Evolutionary conservation across 2,888 invertebrate species (phyloP).

Genomic region (Drosophila peninsularis): DNA sequence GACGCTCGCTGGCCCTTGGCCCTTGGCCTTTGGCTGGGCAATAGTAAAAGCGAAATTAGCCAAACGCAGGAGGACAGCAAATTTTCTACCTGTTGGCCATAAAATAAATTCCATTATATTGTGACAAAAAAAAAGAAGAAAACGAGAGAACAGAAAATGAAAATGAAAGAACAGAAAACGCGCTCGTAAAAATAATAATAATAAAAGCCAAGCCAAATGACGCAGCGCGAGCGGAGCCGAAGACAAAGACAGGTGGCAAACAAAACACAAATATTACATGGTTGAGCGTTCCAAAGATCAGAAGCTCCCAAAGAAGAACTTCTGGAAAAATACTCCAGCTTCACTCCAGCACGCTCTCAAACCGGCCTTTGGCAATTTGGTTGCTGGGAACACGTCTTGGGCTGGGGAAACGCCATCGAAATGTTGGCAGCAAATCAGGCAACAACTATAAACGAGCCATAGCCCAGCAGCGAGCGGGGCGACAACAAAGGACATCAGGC

Average conservation of each 20-base stretch:
- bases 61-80: conserved; percentile 69
- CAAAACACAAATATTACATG: conserved; percentile 33
- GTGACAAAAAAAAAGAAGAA: conserved; percentile 52
- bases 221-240: conserved; percentile 36
- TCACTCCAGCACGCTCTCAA: not conserved
- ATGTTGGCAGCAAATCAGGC: conserved; percentile 50
- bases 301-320: not conserved
- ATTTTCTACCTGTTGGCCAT: conserved; percentile 82
- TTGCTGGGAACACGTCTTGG: not conserved
- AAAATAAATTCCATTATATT: conserved; percentile 80
- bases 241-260: conserved; percentile 46
- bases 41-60: conserved; percentile 79
- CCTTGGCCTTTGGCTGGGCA: conserved; percentile 50
- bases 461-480: conserved; percentile 17
- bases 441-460: conserved; percentile 55
- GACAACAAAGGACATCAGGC: conserved; percentile 46
- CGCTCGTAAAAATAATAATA: conserved; percentile 77
- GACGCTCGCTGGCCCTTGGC: conserved; percentile 48
- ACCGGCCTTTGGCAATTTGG: not conserved
- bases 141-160: conserved; percentile 16
- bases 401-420: conserved; percentile 38
- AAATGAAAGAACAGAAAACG: conserved; percentile 49
- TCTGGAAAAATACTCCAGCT: not conserved
- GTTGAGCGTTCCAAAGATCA: conserved; percentile 3
- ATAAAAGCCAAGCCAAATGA: conserved; percentile 77